A percentile compares a stretch with the other conserved stretches of the same genome.
Evolutionary conservation across 2,113 vertebrate species (phyloP).

Genomic region (Neomonachus schauinslandi): DNA sequence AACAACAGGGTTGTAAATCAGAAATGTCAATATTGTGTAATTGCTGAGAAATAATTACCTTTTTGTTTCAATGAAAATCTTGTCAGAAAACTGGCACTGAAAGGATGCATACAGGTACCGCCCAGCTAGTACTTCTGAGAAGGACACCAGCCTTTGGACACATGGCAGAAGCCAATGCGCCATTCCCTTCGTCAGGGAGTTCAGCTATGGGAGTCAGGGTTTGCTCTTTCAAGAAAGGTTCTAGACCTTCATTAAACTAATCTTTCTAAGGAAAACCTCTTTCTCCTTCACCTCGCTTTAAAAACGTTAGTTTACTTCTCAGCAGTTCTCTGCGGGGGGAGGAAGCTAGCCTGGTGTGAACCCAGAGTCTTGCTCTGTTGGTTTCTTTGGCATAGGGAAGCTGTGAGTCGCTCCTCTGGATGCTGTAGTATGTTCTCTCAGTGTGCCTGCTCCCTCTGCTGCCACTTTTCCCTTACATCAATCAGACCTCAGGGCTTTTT

Average conservation of each 20-base stretch:
- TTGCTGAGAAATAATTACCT: not conserved
- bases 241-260: too few relatives aligned
- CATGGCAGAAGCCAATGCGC: not conserved
- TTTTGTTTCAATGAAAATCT: not conserved
- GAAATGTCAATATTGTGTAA: not conserved
- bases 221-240: not conserved
- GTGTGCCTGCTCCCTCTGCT: too few relatives aligned
- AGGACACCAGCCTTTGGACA: not conserved
- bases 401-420: too few relatives aligned
- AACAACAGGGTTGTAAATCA: not conserved
- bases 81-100: not conserved
- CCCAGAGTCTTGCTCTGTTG: too few relatives aligned
- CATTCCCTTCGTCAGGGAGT: not conserved
- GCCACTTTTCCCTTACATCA: not conserved
- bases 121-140: not conserved
- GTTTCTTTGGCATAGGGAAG: not conserved
- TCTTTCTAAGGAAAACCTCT: not conserved
- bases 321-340: not conserved
- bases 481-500: not conserved
- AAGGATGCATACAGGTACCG: not conserved
- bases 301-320: not conserved
- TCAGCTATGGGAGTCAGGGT: not conserved
- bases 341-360: not conserved
- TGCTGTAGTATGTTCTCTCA: accelerated
- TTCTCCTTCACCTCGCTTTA: not conserved